Evolutionary conservation across 2,113 vertebrate genomes (phyloP).

Genomic region (Tragulus kanchil): DNA sequence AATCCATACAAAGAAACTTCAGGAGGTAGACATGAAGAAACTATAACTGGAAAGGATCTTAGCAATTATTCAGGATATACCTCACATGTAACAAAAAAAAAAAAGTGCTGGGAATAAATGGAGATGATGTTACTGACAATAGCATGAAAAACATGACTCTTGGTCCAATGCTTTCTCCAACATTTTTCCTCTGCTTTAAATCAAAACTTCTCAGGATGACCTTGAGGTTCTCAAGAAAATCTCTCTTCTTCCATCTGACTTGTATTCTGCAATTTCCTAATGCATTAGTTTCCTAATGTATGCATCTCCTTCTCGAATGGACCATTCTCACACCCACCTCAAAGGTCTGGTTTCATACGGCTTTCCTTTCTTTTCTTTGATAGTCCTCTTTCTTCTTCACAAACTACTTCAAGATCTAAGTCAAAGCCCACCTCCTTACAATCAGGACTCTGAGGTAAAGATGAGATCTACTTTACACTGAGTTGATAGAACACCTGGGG

Average conservation of each 20-base stretch:
- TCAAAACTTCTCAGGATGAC: background rate
- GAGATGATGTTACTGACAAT: background rate
- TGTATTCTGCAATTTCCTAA: background rate
- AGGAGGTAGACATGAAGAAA: background rate
- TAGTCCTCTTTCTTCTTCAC: background rate
- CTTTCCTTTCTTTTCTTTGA: background rate
- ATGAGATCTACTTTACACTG: background rate
- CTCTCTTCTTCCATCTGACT: background rate
- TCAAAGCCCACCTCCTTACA: background rate
- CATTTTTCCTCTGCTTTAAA: background rate
- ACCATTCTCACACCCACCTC: background rate
- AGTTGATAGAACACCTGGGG: background rate
- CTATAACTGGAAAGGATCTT: background rate
- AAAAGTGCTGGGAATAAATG: background rate
- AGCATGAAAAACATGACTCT: background rate
- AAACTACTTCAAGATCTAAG: background rate
- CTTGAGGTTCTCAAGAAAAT: background rate
- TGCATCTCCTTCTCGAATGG: background rate
- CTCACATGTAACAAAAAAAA: background rate
- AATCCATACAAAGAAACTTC: background rate
- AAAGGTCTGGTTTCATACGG: background rate
- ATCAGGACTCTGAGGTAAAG: background rate
- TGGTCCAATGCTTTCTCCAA: background rate
- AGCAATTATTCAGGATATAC: background rate
- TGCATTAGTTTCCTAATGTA: background rate